Evolutionary conservation across 2,113 vertebrate genomes (phyloP), one percentile per base, ranked within the genome.

Genomic region (Myiopsitta monachus): DNA sequence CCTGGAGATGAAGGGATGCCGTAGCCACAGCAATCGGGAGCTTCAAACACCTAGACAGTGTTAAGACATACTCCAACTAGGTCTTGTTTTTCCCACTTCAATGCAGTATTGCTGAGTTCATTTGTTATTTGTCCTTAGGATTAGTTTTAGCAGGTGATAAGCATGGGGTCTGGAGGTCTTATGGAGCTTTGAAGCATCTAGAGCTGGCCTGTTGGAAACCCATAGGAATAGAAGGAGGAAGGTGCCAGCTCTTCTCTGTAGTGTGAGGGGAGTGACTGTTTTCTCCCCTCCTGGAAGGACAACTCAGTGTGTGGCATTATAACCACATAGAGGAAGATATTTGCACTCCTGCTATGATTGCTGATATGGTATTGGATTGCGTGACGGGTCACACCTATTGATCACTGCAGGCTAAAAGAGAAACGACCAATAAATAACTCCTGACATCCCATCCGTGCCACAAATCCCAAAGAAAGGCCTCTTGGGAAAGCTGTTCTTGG

Each of bases 371-470:
- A 93, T 90, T 83, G 96, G 90, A 83, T 83, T 78, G 49, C 94
- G 85, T 2, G 47, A 83, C 70, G 88, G 85, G 94, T 95, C 85
- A 78, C 80, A 86, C 63, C 67, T 93, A 96, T 96, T 90, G 96
- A 95, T 96, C 93, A 67, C 93, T 95, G 87, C 82, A 49, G 87
- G 67, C 92, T 94, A 57, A 73, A 96, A 87, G 62, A 88, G 88
- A 92, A 91, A 67, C 64, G 70, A 2, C 79, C 94, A 86, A 90
- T 83, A 95, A 95, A 95, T 95, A 95, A 90, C 88, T 83, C 88
- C 82, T 86, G 88, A 93, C 21, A 30, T 88, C 26, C 79, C 93
- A 90, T 92, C 94, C 63, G 82, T 78, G 94, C 92, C 87, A 94
- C 68, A 70, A 74, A 51, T 10, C 90, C 95, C 26, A 22, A 86